Base-by-base conservation (phyloP, 2,888 invertebrate species). In the Spodoptera picta region DNA sequence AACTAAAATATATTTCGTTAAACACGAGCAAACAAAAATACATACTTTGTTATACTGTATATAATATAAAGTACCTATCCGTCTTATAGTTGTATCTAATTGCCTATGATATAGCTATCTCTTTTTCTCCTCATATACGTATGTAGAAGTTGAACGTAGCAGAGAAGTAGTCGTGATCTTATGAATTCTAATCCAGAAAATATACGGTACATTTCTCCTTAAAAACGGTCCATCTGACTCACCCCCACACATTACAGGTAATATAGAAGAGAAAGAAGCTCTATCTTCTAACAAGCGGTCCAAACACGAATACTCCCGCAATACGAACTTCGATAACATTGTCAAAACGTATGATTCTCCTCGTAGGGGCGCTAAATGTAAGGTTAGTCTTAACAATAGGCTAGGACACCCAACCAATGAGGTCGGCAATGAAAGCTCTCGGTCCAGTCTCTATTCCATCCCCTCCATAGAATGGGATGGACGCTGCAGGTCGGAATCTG, bases 401-500 rank as follows among this genome's bases (percentile, higher is more conserved):
- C 68, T 90, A 24, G 79, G 79, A 6, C 79, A 74, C 11, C 79
- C 77, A 0, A 62, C 58, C 3, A 73, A 82, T 4, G 82, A 87
- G 1, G 54, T 75, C 6, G 86, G 86, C 3, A 78, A 79, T 27
- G 58, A 78, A 1, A 90, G 90, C 48, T 91, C 90, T 75, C 76
- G 87, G 2, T 92, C 92, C 6, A 94, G 94, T 62, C 69, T 93
- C 2, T 81, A 82, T 41, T 94, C 94, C 0, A 89, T 94, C 23
- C 86, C 91, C 0, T 94, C 94, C 0, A 77, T 93, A 61, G 94
- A 94, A 59, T 92, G 89, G 88, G 93, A 94, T 42, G 87, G 84
- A 1, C 84, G 81, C 52, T 86, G 85, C 61, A 91, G 77, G 65
- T 85, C 85, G 0, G 90, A 93, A 4, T 86, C 82, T 47, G 79